A percentile compares a stretch with the other conserved stretches of the same genome.
Evolutionary conservation across 2,888 invertebrate species (phyloP).

Genomic region (Harpalus rubripes): DNA sequence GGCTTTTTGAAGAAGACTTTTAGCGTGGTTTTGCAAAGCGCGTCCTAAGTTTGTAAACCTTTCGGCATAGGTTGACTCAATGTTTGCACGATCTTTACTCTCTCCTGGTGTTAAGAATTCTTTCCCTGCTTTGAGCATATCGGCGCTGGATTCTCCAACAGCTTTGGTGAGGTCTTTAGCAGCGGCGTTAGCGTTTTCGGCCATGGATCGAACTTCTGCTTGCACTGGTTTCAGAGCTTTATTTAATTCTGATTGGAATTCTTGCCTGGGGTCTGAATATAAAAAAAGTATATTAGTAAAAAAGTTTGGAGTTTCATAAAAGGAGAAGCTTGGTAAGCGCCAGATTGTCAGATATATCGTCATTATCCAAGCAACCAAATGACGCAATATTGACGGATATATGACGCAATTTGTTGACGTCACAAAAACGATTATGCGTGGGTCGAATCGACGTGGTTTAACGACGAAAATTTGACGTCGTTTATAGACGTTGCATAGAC

Average conservation of each 20-base stretch:
- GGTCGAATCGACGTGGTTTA: too few relatives aligned
- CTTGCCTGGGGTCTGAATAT: background rate
- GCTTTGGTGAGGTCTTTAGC: constrained; percentile 8
- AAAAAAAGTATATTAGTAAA: too few relatives aligned
- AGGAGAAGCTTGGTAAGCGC: too few relatives aligned
- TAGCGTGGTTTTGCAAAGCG: background rate
- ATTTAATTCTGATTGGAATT: constrained; percentile 14
- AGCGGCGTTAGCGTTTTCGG: background rate
- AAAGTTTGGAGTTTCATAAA: too few relatives aligned
- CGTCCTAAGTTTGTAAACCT: background rate
- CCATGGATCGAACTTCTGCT: constrained; percentile 4
- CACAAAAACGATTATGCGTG: too few relatives aligned
- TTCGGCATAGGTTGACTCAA: background rate
- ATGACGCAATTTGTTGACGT: too few relatives aligned
- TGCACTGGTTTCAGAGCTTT: constrained; percentile 31
- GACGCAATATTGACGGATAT: too few relatives aligned
- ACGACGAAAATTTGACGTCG: too few relatives aligned
- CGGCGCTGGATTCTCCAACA: background rate
- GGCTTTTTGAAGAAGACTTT: background rate
- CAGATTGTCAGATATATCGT: too few relatives aligned
- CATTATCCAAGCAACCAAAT: too few relatives aligned
- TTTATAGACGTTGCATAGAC: too few relatives aligned
- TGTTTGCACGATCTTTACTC: background rate
- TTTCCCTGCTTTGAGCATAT: constrained; percentile 2
- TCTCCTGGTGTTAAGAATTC: background rate